Evolutionary conservation across 2,797 vertebrate species (phyloP).

Genomic region (Mus caroli): DNA sequence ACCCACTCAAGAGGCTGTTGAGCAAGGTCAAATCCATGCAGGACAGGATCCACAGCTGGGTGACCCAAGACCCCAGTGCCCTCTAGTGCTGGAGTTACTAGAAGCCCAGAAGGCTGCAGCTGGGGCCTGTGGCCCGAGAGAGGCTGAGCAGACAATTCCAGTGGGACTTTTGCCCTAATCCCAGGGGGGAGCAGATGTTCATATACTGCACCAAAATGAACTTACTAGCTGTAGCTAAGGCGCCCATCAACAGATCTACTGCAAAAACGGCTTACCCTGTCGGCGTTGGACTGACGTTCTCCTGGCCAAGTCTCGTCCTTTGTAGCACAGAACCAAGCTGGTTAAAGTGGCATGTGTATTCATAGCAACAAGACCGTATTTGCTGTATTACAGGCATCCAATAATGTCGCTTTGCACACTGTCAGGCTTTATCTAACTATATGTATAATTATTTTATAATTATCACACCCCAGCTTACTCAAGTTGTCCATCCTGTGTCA

Average conservation of each 20-base stretch:
- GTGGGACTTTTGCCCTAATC: background rate
- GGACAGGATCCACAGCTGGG: background rate
- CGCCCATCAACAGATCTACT: background rate
- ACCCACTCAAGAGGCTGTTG: background rate
- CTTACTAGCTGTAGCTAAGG: no score
- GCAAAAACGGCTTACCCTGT: background rate
- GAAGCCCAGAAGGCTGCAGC: background rate
- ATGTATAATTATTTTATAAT: background rate
- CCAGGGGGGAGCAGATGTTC: background rate
- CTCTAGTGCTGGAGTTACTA: background rate
- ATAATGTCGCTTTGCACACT: background rate
- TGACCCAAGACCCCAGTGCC: background rate
- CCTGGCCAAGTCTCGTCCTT: background rate
- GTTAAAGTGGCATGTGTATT: background rate
- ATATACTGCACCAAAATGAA: background rate
- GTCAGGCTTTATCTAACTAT: conserved; percentile 10
- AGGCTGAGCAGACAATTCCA: background rate
- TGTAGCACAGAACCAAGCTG: background rate
- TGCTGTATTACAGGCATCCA: background rate
- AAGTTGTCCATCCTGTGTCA: background rate
- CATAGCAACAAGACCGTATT: background rate
- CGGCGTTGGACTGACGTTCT: background rate
- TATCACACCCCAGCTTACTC: background rate
- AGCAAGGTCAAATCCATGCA: background rate
- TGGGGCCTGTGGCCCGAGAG: background rate